These are phyloP conservation scores for Mimas tiliae DNA, from an alignment of 2,888 invertebrate genomes.

Conservation along the genomic window DNA sequence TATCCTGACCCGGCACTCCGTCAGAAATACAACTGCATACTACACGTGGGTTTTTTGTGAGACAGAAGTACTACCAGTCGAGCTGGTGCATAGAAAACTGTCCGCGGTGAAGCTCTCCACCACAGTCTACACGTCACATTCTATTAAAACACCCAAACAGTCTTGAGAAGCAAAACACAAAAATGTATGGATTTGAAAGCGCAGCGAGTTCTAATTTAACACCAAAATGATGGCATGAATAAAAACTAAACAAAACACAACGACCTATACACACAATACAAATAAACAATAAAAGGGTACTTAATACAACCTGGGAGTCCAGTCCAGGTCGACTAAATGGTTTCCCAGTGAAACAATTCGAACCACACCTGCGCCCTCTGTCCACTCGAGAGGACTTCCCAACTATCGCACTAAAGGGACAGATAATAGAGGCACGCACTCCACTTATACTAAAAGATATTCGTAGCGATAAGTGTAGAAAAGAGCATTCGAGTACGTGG, in stretches of 20 bases:
- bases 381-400: slow-evolving; percentile 29
- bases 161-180: too few relatives aligned
- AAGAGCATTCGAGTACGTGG: too few relatives aligned
- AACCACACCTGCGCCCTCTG: slow-evolving; percentile 61
- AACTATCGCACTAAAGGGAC: slow-evolving; percentile 43
- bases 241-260: neutral
- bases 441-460: slow-evolving; percentile 12
- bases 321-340: slow-evolving; percentile 59
- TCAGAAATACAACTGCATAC: too few relatives aligned
- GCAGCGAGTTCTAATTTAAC: too few relatives aligned
- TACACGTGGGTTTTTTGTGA: too few relatives aligned
- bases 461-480: neutral
- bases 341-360: slow-evolving; percentile 58
- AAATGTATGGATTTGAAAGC: too few relatives aligned
- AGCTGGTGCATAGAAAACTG: too few relatives aligned
- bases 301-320: slow-evolving; percentile 56
- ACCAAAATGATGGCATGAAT: neutral
- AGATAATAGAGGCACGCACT: slow-evolving; percentile 37
- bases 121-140: too few relatives aligned
- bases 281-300: slow-evolving; percentile 30
- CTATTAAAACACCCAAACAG: too few relatives aligned
- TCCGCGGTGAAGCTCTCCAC: too few relatives aligned
- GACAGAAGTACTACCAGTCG: too few relatives aligned
- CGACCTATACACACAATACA: slow-evolving; percentile 15
- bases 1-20: too few relatives aligned